phyloP scores from a whole-genome alignment of 1,140 invertebrate species.

The Drosophila kepulauana region DNA sequence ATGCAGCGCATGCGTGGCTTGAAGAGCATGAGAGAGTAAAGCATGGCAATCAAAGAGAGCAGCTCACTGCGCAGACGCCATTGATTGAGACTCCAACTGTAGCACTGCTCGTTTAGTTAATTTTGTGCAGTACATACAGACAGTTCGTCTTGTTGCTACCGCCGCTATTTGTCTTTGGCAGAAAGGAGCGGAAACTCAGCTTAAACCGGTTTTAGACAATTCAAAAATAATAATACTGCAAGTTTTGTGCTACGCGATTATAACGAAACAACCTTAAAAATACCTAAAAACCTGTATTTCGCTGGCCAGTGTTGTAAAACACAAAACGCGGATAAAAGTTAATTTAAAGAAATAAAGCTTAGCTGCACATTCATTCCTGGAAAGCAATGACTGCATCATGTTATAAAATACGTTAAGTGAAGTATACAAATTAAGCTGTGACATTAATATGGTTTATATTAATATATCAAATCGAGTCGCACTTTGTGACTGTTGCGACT shows the following conservation, averaged over 20 bases:
- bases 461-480: constrained; percentile 27
- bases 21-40: constrained; percentile 18
- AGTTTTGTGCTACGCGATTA: constrained; percentile 42
- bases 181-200: constrained; percentile 54
- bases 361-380: constrained; percentile 19
- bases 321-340: constrained; percentile 17
- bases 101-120: constrained; percentile 46
- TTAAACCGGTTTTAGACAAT: constrained; percentile 67
- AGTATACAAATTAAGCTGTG: not conserved
- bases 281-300: constrained; percentile 21
- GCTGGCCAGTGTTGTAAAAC: constrained; percentile 7
- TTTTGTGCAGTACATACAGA: constrained; percentile 40
- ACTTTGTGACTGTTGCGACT: constrained; percentile 65
- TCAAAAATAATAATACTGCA: constrained; percentile 52
- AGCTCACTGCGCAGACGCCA: constrained; percentile 21
- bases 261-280: constrained; percentile 73
- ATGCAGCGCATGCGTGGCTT: constrained; percentile 51
- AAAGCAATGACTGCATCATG: constrained; percentile 10
- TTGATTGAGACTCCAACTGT: constrained; percentile 25
- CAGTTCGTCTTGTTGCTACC: constrained; percentile 41
- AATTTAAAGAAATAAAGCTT: not conserved
- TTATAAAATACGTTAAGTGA: constrained; percentile 12
- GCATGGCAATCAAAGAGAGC: constrained; percentile 29
- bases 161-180: constrained; percentile 23
- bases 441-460: constrained; percentile 31